Evolutionary conservation across 2,888 invertebrate genomes (phyloP), one percentile per base, ranked within the genome.

Genomic region (Corbicula japonica): DNA sequence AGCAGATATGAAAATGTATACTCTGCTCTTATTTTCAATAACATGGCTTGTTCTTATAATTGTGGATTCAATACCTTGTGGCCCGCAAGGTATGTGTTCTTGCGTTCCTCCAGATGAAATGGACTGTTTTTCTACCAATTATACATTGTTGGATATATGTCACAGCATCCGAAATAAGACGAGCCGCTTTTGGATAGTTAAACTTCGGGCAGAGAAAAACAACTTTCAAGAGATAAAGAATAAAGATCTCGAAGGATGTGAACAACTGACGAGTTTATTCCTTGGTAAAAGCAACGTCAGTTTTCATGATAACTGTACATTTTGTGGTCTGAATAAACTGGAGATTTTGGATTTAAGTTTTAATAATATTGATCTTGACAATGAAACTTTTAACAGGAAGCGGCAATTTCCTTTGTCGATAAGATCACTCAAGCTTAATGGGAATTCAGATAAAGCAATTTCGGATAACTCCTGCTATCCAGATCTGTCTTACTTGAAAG

Each of bases 201-300:
- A 23, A 4, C 46, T 61, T 15, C 15, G n/a, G 1, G n/a, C 32
- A 23, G n/a, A 38, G 21, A 28, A n/a, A 15, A 61, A 63, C 10
- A 1, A 48, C 2, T 30, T 44, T 44, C 15, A 30, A 30, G n/a
- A 18, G 4, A 30, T 63, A 23, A n/a, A 34, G 5, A 5, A 28
- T 18, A 6, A 21, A 21, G 62, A 63, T 41, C 12, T 63, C 0
- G 21, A 48, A 63, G 48, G 48, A 21, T 63, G 62, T 63, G 34
- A 48, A 28, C 1, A n/a, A 46, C 46, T 63, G 0, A 5, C 1
- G 5, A 18, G 34, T 34, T 34, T 63, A n/a, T 28, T 48, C 34
- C 32, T 63, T 23, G 21, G 62, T 28, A 23, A 12, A n/a, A 63
- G 48, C 21, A 15, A 32, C 10, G 34, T 63, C 6, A n/a, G 6